Evolutionary conservation across 23 tunicate species (phyloP).

Genomic region (Styela plicata): DNA sequence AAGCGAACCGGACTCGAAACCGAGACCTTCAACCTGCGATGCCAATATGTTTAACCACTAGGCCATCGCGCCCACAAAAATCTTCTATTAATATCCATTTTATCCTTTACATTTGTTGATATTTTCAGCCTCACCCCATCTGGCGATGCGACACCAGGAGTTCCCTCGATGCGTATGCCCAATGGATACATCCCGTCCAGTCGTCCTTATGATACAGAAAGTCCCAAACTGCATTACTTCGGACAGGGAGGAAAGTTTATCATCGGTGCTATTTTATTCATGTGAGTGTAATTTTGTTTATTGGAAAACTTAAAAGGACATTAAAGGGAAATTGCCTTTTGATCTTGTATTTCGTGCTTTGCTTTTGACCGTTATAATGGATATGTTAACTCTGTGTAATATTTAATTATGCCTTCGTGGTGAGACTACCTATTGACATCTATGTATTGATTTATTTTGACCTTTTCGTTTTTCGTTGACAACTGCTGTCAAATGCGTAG

Average conservation of each 20-base stretch:
- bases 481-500: no score
- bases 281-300: constrained; percentile 5
- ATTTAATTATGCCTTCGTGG: no score
- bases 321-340: no score
- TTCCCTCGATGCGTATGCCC: not conserved
- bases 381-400: not conserved
- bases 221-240: constrained; percentile 9
- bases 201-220: not conserved
- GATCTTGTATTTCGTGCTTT: no score
- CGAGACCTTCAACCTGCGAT: not conserved
- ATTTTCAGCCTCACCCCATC: not conserved
- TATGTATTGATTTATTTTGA: no score
- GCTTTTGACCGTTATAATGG: not conserved
- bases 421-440: no score
- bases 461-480: no score
- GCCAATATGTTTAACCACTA: no score
- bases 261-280: constrained; percentile 22
- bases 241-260: constrained; percentile 28
- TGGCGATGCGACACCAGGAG: not conserved
- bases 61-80: no score
- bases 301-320: not conserved
- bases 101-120: no score
- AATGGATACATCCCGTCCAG: constrained; percentile 16
- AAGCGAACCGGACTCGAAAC: not conserved
- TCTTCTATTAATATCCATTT: no score